Percentiles rank a stretch among this genome's conserved stretches.
These are phyloP conservation scores for Dendrocopos noguchii DNA, from an alignment of 2,113 vertebrate genomes.

Conservation along the genomic window DNA sequence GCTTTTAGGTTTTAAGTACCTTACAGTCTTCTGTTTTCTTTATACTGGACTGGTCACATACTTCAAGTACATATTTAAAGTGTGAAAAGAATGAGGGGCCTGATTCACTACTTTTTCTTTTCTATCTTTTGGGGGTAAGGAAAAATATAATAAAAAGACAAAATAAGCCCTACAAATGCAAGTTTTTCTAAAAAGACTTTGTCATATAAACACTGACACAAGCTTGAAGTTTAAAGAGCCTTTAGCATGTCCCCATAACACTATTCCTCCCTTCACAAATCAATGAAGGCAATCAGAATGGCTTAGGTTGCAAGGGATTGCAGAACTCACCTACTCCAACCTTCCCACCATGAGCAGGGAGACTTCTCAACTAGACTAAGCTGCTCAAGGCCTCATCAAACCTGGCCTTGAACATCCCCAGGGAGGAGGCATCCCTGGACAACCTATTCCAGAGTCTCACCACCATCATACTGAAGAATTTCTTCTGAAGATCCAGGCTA, in stretches of 20 bases:
- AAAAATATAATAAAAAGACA: slow-evolving; percentile 8
- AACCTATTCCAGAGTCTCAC: too few relatives aligned
- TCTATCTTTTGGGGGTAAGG: neutral
- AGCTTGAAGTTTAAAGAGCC: neutral
- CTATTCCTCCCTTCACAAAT: neutral
- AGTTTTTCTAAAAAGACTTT: neutral
- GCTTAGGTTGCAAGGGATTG: too few relatives aligned
- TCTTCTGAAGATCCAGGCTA: too few relatives aligned
- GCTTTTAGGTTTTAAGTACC: neutral
- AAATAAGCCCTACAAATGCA: neutral
- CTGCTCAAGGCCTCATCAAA: too few relatives aligned
- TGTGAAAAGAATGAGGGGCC: neutral
- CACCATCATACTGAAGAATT: too few relatives aligned
- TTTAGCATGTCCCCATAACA: neutral
- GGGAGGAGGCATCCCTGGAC: too few relatives aligned
- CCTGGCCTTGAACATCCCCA: too few relatives aligned
- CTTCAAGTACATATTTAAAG: neutral
- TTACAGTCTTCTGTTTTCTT: neutral
- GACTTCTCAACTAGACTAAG: too few relatives aligned
- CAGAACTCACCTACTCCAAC: too few relatives aligned
- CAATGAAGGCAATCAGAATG: neutral
- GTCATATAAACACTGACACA: neutral
- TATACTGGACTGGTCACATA: neutral
- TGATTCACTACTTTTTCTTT: neutral
- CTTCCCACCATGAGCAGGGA: too few relatives aligned